phyloP scores from a whole-genome alignment of 2,113 vertebrate genomes.

The Corythoichthys haematopterus region DNA sequence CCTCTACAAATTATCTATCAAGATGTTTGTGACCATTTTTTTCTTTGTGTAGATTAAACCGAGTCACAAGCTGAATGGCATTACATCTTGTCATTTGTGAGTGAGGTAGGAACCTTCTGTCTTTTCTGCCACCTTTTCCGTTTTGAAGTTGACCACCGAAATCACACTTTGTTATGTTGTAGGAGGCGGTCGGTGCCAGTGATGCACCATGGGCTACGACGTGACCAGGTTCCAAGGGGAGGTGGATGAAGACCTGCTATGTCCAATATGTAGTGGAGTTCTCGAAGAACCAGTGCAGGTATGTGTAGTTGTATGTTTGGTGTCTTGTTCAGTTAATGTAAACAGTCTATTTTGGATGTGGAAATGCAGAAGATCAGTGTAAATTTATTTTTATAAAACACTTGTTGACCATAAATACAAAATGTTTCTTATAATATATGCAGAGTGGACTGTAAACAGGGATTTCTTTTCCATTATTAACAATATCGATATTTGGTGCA shows the following conservation, averaged over 20 bases:
- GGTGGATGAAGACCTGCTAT: constrained; percentile 96
- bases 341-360: not conserved
- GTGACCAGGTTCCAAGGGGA: constrained; percentile 95
- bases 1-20: not conserved
- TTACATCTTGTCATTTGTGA: constrained; percentile 45
- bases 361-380: not conserved
- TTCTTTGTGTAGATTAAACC: constrained; percentile 7
- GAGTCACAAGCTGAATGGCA: constrained; percentile 57
- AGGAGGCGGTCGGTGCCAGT: constrained; percentile 76
- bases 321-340: not conserved
- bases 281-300: constrained; percentile 97
- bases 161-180: not conserved
- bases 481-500: no score
- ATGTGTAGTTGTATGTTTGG: not conserved
- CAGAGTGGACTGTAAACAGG: no score
- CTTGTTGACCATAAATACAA: not conserved
- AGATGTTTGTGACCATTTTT: not conserved
- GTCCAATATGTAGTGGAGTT: constrained; percentile 96
- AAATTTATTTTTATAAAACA: not conserved
- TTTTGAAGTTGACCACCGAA: not conserved
- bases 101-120: constrained; percentile 37
- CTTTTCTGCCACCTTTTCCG: not conserved
- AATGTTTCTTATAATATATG: not conserved
- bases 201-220: constrained; percentile 99
- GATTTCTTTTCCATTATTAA: no score